phyloP scores from a whole-genome alignment of 2,797 vertebrate species.

The Xenentodon cancila region DNA sequence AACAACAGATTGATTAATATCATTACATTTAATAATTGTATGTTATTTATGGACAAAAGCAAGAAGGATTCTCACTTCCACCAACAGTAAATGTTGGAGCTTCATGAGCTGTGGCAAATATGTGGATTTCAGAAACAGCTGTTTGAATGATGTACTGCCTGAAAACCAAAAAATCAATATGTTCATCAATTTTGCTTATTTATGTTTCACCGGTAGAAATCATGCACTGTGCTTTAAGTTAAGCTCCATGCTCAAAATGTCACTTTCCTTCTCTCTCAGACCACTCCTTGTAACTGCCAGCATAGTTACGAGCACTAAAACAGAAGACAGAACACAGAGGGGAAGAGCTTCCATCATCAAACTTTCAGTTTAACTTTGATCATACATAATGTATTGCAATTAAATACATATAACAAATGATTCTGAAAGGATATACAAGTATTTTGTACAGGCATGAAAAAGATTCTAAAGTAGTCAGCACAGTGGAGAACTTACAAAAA shows the following conservation, averaged over 20 bases:
- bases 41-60: too few species aligned
- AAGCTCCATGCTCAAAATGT: slow-evolving; percentile 8
- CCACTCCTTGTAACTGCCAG: slow-evolving; percentile 81
- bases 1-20: too few species aligned
- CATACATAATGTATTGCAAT: neutral
- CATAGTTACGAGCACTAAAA: slow-evolving; percentile 80
- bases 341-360: neutral
- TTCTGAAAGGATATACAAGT: too few species aligned
- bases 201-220: neutral
- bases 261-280: slow-evolving; percentile 70
- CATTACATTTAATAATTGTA: too few species aligned
- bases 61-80: too few species aligned
- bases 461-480: neutral
- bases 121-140: too few species aligned
- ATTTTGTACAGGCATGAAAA: neutral
- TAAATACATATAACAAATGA: neutral
- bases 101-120: too few species aligned
- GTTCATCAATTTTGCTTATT: neutral
- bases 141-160: too few species aligned
- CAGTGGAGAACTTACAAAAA: neutral
- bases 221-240: too few species aligned
- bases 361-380: neutral
- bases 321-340: slow-evolving; percentile 21
- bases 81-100: too few species aligned
- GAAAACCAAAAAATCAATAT: slow-evolving; percentile 1